Percentiles rank a stretch among this genome's conserved stretches.
These are phyloP conservation scores for Pachycephala philippinensis DNA, from an alignment of 2,113 vertebrate species.

Conservation along the genomic window DNA sequence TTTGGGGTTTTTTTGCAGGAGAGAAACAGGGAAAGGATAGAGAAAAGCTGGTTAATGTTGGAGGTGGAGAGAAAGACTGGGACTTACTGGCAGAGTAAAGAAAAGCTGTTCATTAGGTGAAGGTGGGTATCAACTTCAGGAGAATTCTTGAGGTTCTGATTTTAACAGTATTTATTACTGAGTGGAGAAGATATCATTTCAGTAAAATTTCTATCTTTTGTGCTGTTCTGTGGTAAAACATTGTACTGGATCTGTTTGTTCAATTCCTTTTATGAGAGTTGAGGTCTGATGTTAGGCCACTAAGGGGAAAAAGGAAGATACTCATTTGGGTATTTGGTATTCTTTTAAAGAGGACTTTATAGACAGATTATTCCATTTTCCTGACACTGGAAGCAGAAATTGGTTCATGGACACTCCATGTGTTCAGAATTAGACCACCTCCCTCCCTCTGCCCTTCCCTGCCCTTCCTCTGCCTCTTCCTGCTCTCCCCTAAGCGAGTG, in stretches of 20 bases:
- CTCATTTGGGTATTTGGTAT: neutral
- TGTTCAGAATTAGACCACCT: neutral
- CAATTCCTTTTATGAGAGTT: neutral
- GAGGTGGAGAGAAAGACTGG: neutral
- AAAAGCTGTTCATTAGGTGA: neutral
- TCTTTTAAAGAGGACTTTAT: neutral
- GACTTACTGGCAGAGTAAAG: neutral
- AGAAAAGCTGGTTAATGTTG: accelerated
- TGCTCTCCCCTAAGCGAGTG: neutral
- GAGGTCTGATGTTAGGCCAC: neutral
- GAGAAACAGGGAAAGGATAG: neutral
- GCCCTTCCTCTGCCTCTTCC: neutral
- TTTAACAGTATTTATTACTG: neutral
- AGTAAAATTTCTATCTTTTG: neutral
- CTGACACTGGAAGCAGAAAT: neutral
- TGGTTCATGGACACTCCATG: neutral
- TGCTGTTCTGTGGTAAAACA: neutral
- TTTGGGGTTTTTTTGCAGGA: neutral
- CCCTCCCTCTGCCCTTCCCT: neutral
- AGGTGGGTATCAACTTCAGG: neutral
- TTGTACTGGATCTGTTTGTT: neutral
- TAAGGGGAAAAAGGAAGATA: neutral
- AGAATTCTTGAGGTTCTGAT: neutral
- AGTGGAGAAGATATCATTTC: neutral
- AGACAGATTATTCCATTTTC: neutral